Percentiles rank a stretch among this genome's conserved stretches.
Evolutionary conservation across 2,113 vertebrate species (phyloP).

Genomic region (Redunca redunca): DNA sequence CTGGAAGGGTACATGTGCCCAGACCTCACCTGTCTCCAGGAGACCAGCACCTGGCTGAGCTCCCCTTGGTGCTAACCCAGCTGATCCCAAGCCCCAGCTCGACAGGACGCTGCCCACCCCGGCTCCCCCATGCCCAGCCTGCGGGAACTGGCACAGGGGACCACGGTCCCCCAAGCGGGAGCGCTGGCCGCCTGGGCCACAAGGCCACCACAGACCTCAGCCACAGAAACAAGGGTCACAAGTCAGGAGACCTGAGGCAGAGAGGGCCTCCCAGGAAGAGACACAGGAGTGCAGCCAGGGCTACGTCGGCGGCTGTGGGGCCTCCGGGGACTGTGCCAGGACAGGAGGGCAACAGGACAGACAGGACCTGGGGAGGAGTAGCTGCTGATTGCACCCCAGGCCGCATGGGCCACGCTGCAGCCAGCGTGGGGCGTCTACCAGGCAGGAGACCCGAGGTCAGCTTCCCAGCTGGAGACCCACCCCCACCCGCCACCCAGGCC

Average conservation of each 20-base stretch:
- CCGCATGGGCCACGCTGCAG: fast-evolving
- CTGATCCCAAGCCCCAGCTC: neutral
- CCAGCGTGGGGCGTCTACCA: neutral
- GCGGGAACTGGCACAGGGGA: neutral
- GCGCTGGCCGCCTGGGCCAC: neutral
- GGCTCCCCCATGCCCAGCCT: neutral
- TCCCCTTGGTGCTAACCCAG: neutral
- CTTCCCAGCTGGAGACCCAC: neutral
- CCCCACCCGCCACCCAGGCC: neutral
- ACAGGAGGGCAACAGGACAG: neutral
- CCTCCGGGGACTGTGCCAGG: neutral
- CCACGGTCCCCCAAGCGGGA: neutral
- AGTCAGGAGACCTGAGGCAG: neutral
- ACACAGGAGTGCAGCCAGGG: neutral
- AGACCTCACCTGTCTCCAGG: neutral
- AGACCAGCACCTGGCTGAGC: neutral
- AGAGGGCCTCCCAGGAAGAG: neutral
- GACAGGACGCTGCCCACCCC: fast-evolving
- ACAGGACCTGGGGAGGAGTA: neutral
- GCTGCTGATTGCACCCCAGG: no score
- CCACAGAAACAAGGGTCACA: neutral
- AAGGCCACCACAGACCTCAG: neutral
- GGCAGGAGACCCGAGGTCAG: neutral
- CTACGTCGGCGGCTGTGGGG: neutral
- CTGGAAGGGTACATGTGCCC: no score